A percentile compares a stretch with the other conserved stretches of the same genome.
Evolutionary conservation across 2,113 vertebrate species (phyloP).

Genomic region (Accipiter virgatus): DNA sequence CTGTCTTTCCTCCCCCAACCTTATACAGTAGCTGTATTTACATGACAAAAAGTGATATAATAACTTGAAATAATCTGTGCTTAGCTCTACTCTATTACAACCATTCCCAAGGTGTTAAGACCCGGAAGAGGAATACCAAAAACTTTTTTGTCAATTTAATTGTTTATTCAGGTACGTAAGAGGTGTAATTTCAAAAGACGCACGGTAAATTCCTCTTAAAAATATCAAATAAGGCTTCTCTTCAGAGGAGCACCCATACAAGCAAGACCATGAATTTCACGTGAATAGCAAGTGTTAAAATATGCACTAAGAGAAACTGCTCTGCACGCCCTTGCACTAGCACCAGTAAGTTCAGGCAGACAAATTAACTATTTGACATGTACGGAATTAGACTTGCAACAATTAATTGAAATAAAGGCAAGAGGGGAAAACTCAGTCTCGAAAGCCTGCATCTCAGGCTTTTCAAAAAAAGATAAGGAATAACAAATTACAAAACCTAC

Average conservation of each 20-base stretch:
- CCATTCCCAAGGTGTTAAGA: not conserved
- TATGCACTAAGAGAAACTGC: not conserved
- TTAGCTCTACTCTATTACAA: not conserved
- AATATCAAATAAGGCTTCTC: not conserved
- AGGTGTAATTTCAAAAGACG: not conserved
- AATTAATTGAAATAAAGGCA: not conserved
- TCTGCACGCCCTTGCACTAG: not conserved
- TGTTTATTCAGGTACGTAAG: not conserved
- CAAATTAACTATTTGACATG: not conserved
- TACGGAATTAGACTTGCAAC: not conserved
- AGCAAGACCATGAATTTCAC: not conserved
- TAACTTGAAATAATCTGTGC: conserved; percentile 1
- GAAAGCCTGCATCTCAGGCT: not conserved
- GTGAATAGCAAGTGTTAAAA: not conserved
- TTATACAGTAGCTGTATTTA: not conserved
- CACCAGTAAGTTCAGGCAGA: not conserved
- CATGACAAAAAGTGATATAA: not conserved
- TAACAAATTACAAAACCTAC: not conserved
- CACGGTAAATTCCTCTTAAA: not conserved
- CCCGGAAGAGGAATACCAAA: not conserved
- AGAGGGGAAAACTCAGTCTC: not conserved
- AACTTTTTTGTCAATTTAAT: not conserved
- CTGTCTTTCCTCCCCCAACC: not conserved
- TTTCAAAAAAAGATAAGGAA: not conserved
- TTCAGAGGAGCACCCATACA: not conserved